Evolutionary conservation across 2,888 invertebrate species (phyloP).

Genomic region (Agonopterix alstromeriana): DNA sequence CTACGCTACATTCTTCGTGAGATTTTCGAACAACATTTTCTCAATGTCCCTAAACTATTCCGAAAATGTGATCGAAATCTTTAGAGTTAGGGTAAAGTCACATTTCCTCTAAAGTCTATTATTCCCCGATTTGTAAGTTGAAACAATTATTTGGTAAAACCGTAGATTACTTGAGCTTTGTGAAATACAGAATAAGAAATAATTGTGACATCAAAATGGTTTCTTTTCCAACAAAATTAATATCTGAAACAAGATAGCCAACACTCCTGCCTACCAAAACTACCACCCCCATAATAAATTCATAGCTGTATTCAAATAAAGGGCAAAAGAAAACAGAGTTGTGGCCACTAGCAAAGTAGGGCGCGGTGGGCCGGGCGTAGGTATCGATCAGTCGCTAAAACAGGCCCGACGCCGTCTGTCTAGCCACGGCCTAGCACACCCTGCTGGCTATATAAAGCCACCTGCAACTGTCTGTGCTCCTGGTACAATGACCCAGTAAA

Average conservation of each 20-base stretch:
- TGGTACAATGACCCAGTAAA: slow-evolving; percentile 63
- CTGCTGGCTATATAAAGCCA: slow-evolving; percentile 37
- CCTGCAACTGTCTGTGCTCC: slow-evolving; percentile 41
- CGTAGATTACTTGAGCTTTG: too few relatives aligned
- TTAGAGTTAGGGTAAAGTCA: slow-evolving; percentile 5
- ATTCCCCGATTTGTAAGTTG: too few relatives aligned
- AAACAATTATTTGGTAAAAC: too few relatives aligned
- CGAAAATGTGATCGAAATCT: slow-evolving; percentile 27
- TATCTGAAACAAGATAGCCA: too few relatives aligned
- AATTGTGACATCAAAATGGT: too few relatives aligned
- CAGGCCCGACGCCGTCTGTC: slow-evolving; percentile 53
- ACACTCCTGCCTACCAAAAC: too few relatives aligned
- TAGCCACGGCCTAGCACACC: slow-evolving; percentile 46
- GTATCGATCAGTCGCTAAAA: slow-evolving; percentile 71
- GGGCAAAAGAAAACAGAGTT: slow-evolving; percentile 48
- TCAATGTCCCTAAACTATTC: slow-evolving; percentile 30
- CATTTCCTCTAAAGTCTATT: too few relatives aligned
- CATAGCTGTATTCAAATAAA: slow-evolving; percentile 38
- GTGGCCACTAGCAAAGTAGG: slow-evolving; percentile 58
- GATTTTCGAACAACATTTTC: slow-evolving; percentile 30
- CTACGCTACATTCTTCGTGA: neutral
- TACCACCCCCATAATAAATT: slow-evolving; percentile 26
- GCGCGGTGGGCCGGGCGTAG: slow-evolving; percentile 47
- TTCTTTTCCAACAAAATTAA: too few relatives aligned
- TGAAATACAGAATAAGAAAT: too few relatives aligned